phyloP scores from a whole-genome alignment of 2,113 vertebrate genomes.

The Brachypodius melanocephalos region DNA sequence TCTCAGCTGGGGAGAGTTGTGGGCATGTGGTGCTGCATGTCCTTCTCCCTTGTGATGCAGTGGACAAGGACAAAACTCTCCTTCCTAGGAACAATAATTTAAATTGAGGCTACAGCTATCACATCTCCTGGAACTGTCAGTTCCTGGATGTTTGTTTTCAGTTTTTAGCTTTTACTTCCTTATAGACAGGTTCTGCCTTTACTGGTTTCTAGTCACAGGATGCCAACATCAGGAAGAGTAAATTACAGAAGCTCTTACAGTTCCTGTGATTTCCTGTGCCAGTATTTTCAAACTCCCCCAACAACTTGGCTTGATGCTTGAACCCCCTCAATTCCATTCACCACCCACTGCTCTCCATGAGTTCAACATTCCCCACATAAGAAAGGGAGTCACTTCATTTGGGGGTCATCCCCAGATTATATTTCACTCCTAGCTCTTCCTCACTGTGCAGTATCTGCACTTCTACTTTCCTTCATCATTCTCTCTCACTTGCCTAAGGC shows the following conservation, averaged over 20 bases:
- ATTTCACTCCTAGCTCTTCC: background rate
- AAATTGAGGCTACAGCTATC: background rate
- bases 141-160: background rate
- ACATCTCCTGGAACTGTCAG: background rate
- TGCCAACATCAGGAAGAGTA: background rate
- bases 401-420: background rate
- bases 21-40: background rate
- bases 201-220: background rate
- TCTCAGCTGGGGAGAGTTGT: background rate
- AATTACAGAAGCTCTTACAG: background rate
- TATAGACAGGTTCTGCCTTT: background rate
- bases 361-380: background rate
- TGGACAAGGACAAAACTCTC: background rate
- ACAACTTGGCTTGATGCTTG: background rate
- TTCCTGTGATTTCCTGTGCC: background rate
- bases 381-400: background rate
- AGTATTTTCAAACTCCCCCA: background rate
- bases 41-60: background rate
- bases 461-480: background rate
- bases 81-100: background rate
- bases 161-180: conserved; percentile 35
- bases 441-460: background rate
- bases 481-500: background rate
- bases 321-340: background rate
- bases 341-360: background rate